Base-by-base conservation (phyloP, 2,797 vertebrate genomes). In the Petrocephalus sullivani region DNA sequence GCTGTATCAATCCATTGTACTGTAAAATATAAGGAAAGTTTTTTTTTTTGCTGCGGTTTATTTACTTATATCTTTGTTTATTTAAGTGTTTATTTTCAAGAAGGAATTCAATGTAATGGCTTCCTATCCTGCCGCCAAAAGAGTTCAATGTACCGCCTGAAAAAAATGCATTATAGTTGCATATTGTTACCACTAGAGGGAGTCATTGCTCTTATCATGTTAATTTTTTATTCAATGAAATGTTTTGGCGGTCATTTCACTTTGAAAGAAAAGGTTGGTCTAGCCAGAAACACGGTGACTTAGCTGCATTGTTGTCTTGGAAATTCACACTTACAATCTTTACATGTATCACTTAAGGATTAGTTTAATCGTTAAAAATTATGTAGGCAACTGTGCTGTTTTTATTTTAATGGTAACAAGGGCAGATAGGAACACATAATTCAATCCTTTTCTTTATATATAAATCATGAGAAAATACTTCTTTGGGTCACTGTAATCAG, bases 121-220 rank as follows among this genome's bases (percentile, higher is more conserved):
- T 37, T 71, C 23, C 28, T 71, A 37, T 2, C 3, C 23, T 75
- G 67, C 67, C 4, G 28, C 64, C 64, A 5, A 37, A 12, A 75
- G 33, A 75, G 60, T 23, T 23, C 23, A 28, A 64, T 64, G 0
- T 4, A 64, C 21, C 21, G 61, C 14, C 23, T 33, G 10, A 33
- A 0, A 67, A 67, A 67, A 67, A 14, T 12, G 10, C 4, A 33
- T 33, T 91, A 93, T 86, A 93, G 89, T 93, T 49, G 53, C 10
- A 4, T 0, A 2, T 86, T 87, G n/a, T 1, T 3, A 90, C 92
- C 95, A 90, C 91, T 91, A 95, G 96, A 95, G 94, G 95, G 94
- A 93, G 95, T 95, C 94, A 94, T 94, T 92, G 93, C 89, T 92
- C 94, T 94, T 93, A 90, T 57, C 51, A 53, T 9, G 3, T 51